phyloP scores from a whole-genome alignment of 1,140 invertebrate genomes.

The Caenorhabditis elegans region DNA sequence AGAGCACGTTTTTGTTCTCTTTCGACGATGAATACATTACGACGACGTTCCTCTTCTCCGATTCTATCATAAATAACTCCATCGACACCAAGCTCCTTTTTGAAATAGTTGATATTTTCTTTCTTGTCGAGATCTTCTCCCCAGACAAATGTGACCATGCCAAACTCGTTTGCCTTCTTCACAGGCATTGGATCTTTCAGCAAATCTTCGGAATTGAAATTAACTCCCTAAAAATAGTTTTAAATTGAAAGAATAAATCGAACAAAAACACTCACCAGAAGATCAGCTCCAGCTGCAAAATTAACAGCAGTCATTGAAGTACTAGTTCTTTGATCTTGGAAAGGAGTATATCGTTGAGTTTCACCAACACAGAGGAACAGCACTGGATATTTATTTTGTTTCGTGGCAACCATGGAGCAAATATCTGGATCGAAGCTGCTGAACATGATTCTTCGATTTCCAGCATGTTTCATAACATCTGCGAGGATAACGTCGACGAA shows the following conservation, averaged over 20 bases:
- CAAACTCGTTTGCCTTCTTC: constrained; percentile 57
- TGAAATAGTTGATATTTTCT: constrained; percentile 63
- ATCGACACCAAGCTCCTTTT: constrained; percentile 60
- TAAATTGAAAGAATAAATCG: background rate
- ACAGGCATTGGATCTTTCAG: constrained; percentile 55
- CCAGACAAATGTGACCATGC: constrained; percentile 63
- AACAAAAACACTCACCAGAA: constrained; percentile 42
- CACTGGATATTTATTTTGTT: constrained; percentile 65
- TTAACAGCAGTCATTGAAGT: constrained; percentile 60
- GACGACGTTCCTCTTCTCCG: constrained; percentile 46
- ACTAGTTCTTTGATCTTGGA: constrained; percentile 56
- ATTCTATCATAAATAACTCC: constrained; percentile 64
- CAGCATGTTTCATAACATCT: constrained; percentile 60
- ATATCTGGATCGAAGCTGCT: constrained; percentile 66
- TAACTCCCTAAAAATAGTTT: constrained; percentile 56
- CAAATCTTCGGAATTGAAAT: constrained; percentile 64
- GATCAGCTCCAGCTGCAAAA: constrained; percentile 55
- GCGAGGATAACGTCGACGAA: constrained; percentile 62
- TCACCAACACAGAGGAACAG: constrained; percentile 63
- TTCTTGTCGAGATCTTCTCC: constrained; percentile 63
- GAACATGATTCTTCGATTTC: constrained; percentile 61
- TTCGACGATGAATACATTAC: constrained; percentile 51
- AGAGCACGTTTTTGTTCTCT: constrained; percentile 48
- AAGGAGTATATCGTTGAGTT: constrained; percentile 51
- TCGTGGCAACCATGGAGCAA: constrained; percentile 64